Evolutionary conservation across 2,113 vertebrate genomes (phyloP).

Genomic region (Cephalopholis sonnerati): DNA sequence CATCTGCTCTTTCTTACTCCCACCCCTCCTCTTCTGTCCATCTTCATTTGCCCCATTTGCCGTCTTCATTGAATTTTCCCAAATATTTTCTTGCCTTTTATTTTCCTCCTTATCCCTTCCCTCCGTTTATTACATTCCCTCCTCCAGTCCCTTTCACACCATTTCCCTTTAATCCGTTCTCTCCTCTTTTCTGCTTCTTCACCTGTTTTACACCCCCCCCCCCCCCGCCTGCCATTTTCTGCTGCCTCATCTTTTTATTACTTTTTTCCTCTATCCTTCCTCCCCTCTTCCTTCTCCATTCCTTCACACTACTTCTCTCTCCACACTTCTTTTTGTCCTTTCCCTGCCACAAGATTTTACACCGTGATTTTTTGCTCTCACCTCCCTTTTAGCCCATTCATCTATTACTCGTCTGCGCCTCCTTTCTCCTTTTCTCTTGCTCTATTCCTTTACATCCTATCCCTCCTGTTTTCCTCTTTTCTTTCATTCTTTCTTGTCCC

Average conservation of each 20-base stretch:
- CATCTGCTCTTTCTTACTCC: neutral
- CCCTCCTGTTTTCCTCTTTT: neutral
- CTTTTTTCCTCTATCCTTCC: constrained; percentile 21
- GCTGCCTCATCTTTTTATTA: constrained; percentile 62
- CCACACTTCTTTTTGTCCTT: constrained; percentile 1
- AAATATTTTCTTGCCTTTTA: neutral
- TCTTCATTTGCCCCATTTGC: neutral
- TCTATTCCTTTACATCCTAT: neutral
- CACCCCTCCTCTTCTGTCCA: neutral
- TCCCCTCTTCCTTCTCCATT: constrained; percentile 5
- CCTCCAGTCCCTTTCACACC: constrained; percentile 4
- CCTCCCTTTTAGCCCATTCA: neutral
- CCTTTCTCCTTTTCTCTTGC: neutral
- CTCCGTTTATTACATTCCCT: neutral
- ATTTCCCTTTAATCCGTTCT: constrained; percentile 34
- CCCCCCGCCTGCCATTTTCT: constrained; percentile 34
- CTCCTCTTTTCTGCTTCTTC: constrained; percentile 54
- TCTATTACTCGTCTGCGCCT: neutral
- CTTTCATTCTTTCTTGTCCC: neutral
- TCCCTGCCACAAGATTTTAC: neutral
- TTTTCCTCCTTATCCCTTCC: neutral
- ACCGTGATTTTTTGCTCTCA: neutral
- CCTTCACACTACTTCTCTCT: neutral
- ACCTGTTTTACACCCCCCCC: constrained; percentile 51
- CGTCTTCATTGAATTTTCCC: constrained; percentile 8